These are phyloP conservation scores for Spatulosminthurus flaviceps DNA, from an alignment of 2,888 invertebrate species.

Conservation along the genomic window DNA sequence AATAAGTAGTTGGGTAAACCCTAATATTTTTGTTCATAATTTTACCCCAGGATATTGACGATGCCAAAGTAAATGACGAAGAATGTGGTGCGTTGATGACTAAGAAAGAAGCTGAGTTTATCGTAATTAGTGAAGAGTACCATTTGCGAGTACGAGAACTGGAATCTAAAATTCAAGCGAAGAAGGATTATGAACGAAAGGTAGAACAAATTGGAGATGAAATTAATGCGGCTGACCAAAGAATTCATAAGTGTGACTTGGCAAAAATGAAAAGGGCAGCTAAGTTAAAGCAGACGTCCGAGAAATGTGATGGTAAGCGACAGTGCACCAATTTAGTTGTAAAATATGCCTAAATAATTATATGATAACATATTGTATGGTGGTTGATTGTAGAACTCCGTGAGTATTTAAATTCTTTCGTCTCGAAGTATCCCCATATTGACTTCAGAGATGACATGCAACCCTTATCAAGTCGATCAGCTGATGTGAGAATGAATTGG, in stretches of 20 bases:
- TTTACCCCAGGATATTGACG: conserved; percentile 66
- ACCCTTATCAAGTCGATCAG: background rate
- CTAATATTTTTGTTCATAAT: conserved; percentile 14
- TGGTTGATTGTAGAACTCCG: background rate
- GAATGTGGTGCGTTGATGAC: conserved; percentile 68
- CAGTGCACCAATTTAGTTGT: too few species aligned
- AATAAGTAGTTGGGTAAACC: too few species aligned
- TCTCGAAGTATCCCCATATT: background rate
- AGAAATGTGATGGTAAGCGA: conserved; percentile 43
- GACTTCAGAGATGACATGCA: background rate
- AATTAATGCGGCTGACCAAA: conserved; percentile 50
- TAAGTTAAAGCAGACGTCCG: conserved; percentile 48
- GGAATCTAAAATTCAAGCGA: conserved; percentile 52
- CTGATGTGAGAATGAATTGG: too few species aligned
- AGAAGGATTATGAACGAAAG: conserved; percentile 53
- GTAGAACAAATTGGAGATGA: conserved; percentile 51
- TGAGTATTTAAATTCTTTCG: background rate
- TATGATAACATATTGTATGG: too few species aligned
- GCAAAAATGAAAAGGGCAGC: conserved; percentile 58
- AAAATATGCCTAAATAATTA: too few species aligned
- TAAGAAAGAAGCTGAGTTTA: conserved; percentile 66
- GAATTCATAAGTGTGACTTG: conserved; percentile 55
- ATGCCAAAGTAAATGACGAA: conserved; percentile 69
- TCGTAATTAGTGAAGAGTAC: conserved; percentile 57
- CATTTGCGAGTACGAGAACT: conserved; percentile 30